phyloP scores from a whole-genome alignment of 2,888 invertebrate species.

The Phyllotreta cruciferae region DNA sequence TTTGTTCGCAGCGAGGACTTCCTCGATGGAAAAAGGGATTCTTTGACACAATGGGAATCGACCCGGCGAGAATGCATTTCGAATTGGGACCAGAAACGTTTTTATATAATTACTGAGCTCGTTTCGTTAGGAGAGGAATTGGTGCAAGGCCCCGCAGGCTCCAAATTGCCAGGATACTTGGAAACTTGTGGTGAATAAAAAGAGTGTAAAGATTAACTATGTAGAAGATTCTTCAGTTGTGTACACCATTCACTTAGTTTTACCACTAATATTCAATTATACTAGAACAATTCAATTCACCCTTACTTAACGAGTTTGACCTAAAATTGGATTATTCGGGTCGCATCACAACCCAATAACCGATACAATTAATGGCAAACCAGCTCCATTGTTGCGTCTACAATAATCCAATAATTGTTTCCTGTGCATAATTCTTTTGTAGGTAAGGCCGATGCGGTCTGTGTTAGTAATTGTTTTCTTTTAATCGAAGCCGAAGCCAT shows the following conservation, averaged over 20 bases:
- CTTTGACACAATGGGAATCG: conserved; percentile 25
- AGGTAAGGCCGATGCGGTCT: background rate
- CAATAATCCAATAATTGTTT: no score
- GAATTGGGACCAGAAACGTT: background rate
- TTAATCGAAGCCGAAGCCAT: background rate
- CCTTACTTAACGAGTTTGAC: no score
- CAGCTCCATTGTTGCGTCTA: no score
- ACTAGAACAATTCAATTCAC: no score
- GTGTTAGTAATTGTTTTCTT: background rate
- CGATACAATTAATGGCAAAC: no score
- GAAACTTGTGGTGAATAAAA: background rate
- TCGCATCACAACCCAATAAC: no score
- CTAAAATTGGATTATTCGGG: no score
- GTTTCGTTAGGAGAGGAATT: conserved; percentile 2
- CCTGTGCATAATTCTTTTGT: no score
- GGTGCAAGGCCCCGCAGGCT: background rate
- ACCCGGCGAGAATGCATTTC: conserved; percentile 13
- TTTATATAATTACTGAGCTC: conserved; percentile 11
- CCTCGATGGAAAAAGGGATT: conserved; percentile 15
- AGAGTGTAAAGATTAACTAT: no score
- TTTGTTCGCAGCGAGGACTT: conserved; percentile 33
- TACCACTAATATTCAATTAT: no score
- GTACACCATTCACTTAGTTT: no score
- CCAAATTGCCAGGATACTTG: background rate
- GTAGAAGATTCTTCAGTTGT: no score